Conservation (phyloP, 2,113 vertebrate species). For the Dicentrarchus labrax region DNA sequence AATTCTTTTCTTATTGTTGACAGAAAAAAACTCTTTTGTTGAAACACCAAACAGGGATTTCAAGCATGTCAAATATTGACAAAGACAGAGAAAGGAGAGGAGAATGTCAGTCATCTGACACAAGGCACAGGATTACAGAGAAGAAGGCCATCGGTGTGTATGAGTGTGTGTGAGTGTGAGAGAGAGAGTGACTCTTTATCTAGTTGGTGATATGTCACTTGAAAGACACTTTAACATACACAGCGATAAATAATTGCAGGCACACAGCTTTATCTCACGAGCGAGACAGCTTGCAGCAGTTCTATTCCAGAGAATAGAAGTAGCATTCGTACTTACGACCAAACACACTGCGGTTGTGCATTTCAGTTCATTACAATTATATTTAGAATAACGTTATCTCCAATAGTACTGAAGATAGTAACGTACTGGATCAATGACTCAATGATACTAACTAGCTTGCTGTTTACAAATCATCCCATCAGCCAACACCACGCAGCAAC, state of each 20-base stretch:
- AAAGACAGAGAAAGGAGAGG: slow-evolving; percentile 32
- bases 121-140: slow-evolving; percentile 20
- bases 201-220: slow-evolving; percentile 31
- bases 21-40: slow-evolving; percentile 33
- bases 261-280: slow-evolving; percentile 32
- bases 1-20: slow-evolving; percentile 49
- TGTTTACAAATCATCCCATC: no score
- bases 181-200: slow-evolving; percentile 13
- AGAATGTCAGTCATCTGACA: slow-evolving; percentile 36
- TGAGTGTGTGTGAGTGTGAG: neutral
- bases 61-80: slow-evolving; percentile 58
- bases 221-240: slow-evolving; percentile 14
- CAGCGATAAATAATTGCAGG: slow-evolving; percentile 18
- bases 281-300: slow-evolving; percentile 18
- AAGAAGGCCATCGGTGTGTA: slow-evolving; percentile 31
- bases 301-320: neutral
- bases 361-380: neutral
- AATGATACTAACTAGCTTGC: no score
- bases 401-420: no score
- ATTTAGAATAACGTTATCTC: no score
- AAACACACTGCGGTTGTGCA: neutral
- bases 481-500: no score
- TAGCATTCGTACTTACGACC: neutral
- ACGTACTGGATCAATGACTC: no score
- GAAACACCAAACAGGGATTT: slow-evolving; percentile 52